Evolutionary conservation across 2,113 vertebrate species (phyloP), one percentile per base, ranked within the genome.

Genomic region (Todiramphus chloris): DNA sequence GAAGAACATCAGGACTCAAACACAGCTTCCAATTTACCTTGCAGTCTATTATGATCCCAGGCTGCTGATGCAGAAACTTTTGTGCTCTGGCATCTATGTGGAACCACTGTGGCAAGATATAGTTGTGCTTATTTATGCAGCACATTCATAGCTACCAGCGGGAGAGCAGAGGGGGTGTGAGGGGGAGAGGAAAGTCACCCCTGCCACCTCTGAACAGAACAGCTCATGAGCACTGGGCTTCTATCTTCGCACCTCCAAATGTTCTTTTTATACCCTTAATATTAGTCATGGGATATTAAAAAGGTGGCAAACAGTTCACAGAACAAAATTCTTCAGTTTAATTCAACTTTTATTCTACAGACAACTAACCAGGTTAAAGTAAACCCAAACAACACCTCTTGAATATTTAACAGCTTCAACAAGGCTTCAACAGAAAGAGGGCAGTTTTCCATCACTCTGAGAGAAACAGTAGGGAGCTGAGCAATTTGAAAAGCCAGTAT

Each of bases 41-140:
- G 44, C 48, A 89, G 88, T 48, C 85, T 72, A 6, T 62, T 53
- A 41, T 18, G 58, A 60, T 60, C 76, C 56, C 23, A 16, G 75
- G 44, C 59, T 93, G 67, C 83, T 83, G 96, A 90, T 88, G 77
- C 95, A 95, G 89, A 85, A 93, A 73, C 21, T 55, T 33, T 31
- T 73, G 83, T 44, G 18, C 77, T 73, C 30, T 43, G 68, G 44
- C 66, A 69, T 11, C 66, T 75, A 72, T 11, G 33, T 79, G 81
- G 63, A 41, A 55, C 37, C 60, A 9, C 90, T 16, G 53, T 46
- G 73, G 68, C 51, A 69, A 35, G 58, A 73, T 60, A 67, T 1
- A 79, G 31, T 1, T 1, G 33, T 55, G 64, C 21, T 81, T 31
- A 15, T 84, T 87, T 68, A 39, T 58, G 66, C 68, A 84, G 53